These are phyloP conservation scores for Syngnathus scovelli DNA, from an alignment of 2,113 vertebrate genomes.

Conservation along the genomic window DNA sequence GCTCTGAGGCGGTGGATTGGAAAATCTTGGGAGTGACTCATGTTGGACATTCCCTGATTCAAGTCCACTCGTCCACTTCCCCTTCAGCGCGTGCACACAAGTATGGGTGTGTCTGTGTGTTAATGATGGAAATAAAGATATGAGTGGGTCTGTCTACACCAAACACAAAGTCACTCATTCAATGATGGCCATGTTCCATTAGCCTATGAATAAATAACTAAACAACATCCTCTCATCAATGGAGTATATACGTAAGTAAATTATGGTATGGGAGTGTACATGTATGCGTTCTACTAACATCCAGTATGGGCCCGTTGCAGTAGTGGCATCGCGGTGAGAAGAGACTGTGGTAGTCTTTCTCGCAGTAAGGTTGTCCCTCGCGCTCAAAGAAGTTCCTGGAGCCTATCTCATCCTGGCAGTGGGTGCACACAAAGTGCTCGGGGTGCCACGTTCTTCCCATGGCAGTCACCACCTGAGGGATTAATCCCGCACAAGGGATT, in stretches of 20 bases:
- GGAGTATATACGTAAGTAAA: neutral
- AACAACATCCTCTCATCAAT: slow-evolving; percentile 15
- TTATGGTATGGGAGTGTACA: slow-evolving; percentile 7
- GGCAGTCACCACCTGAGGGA: slow-evolving; percentile 86
- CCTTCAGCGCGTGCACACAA: slow-evolving; percentile 8
- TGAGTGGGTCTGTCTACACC: neutral
- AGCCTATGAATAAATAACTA: slow-evolving; percentile 57
- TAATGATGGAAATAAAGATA: neutral
- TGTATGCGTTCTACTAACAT: slow-evolving; percentile 74
- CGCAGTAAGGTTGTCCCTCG: slow-evolving; percentile 90
- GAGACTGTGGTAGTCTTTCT: slow-evolving; percentile 92
- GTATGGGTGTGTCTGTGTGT: slow-evolving; percentile 1
- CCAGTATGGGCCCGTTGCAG: slow-evolving; percentile 92
- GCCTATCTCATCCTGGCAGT: slow-evolving; percentile 94
- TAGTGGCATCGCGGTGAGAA: slow-evolving; percentile 93
- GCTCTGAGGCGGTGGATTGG: slow-evolving; percentile 5
- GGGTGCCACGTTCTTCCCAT: slow-evolving; percentile 97
- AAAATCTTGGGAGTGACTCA: slow-evolving; percentile 35
- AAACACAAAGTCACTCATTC: slow-evolving; percentile 28
- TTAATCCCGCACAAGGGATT: slow-evolving; percentile 17
- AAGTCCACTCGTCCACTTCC: slow-evolving; percentile 29
- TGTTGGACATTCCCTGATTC: slow-evolving; percentile 27
- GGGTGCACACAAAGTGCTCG: slow-evolving; percentile 94
- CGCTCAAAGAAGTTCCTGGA: slow-evolving; percentile 95
- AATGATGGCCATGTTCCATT: slow-evolving; percentile 36